Evolutionary conservation across 2,888 invertebrate genomes (phyloP).

Genomic region (Parnassius glacialis): DNA sequence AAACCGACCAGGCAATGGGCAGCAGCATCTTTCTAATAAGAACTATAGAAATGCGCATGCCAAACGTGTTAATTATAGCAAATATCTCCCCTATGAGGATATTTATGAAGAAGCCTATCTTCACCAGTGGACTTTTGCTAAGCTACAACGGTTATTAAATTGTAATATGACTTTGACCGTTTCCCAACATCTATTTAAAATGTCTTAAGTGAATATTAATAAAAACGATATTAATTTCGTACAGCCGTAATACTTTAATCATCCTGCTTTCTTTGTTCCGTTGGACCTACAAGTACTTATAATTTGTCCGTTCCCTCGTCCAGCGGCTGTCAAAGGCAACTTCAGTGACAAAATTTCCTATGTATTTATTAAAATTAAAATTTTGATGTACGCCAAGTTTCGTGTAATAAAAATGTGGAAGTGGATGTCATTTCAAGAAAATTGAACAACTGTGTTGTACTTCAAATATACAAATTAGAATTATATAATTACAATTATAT

Average conservation of each 20-base stretch:
- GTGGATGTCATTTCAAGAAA: no score
- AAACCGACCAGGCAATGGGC: no score
- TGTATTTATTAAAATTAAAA: background rate
- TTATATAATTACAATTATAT: no score
- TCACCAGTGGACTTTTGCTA: no score
- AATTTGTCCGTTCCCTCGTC: conserved; percentile 10
- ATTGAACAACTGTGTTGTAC: no score
- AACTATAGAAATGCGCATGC: no score
- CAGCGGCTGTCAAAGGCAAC: conserved; percentile 7
- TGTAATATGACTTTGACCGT: background rate
- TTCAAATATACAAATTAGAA: no score
- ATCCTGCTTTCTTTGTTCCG: conserved; percentile 11
- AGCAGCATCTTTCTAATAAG: no score
- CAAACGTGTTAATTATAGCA: no score
- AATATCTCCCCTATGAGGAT: no score
- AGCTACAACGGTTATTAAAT: background rate
- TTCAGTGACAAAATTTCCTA: background rate
- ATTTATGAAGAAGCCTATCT: no score
- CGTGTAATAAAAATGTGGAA: no score
- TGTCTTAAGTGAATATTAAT: background rate
- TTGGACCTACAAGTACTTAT: conserved; percentile 3
- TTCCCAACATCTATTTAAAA: background rate
- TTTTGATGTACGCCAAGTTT: background rate
- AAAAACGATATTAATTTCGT: conserved; percentile 5
- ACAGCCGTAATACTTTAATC: conserved; percentile 10